These are phyloP conservation scores for Porites australiensis DNA, from an alignment of 64 coral and sea anemone genomes.

Conservation along the genomic window DNA sequence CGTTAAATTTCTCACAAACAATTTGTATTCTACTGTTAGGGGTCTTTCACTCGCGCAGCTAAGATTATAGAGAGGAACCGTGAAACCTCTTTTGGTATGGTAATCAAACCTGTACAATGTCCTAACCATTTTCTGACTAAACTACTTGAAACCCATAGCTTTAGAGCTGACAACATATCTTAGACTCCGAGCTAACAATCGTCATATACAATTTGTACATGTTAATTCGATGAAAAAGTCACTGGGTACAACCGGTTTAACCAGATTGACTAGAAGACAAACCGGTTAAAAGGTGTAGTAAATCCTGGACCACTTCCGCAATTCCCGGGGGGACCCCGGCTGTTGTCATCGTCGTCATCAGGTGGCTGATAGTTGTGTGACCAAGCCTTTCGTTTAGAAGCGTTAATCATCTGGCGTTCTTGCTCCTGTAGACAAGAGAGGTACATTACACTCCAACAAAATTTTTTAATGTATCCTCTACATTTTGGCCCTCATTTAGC, in stretches of 20 bases:
- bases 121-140: too few species aligned
- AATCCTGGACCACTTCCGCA: constrained; percentile 83
- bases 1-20: too few species aligned
- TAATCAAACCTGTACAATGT: too few species aligned
- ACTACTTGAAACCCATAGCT: too few species aligned
- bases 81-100: too few species aligned
- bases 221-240: neutral
- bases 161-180: too few species aligned
- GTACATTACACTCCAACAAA: neutral
- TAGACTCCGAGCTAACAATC: too few species aligned
- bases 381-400: constrained; percentile 39
- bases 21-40: too few species aligned
- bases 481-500: neutral
- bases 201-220: too few species aligned
- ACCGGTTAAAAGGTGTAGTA: constrained; percentile 86
- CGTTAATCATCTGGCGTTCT: constrained; percentile 37
- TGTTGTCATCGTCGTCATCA: constrained; percentile 82
- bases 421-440: constrained; percentile 33
- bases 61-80: too few species aligned
- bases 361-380: constrained; percentile 62
- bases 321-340: constrained; percentile 70
- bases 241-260: neutral
- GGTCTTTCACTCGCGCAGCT: too few species aligned
- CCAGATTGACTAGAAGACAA: constrained; percentile 74
- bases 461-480: neutral